These are phyloP conservation scores for Palaemon carinicauda DNA, from an alignment of 1,140 invertebrate species.

Conservation along the genomic window DNA sequence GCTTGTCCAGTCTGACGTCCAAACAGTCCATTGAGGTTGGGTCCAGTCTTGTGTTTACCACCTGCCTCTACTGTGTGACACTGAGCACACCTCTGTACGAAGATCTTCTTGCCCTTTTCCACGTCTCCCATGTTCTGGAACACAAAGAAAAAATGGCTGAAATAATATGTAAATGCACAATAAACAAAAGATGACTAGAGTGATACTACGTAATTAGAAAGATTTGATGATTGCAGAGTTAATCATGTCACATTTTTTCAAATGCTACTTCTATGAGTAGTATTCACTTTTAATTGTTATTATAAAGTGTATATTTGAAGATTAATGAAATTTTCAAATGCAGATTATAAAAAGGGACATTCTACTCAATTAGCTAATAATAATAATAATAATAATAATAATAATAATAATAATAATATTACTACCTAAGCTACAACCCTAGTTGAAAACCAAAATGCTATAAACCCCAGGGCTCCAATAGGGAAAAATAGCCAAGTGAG, in stretches of 20 bases:
- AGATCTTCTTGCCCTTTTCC: slow-evolving; percentile 98
- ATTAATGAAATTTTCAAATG: too few relatives aligned
- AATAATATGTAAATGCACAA: too few relatives aligned
- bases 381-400: not conserved
- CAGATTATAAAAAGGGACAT: not conserved
- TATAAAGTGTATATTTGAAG: too few relatives aligned
- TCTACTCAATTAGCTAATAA: not conserved
- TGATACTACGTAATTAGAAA: not conserved
- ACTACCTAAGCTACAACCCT: too few relatives aligned
- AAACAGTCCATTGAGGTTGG: slow-evolving; percentile 93
- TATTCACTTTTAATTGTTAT: too few relatives aligned
- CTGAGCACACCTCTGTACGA: slow-evolving; percentile 94
- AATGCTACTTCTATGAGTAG: too few relatives aligned
- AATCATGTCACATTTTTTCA: not conserved
- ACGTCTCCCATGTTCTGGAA: slow-evolving; percentile 75
- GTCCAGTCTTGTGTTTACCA: slow-evolving; percentile 97
- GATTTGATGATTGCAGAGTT: not conserved
- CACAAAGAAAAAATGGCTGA: not conserved
- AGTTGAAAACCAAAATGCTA: too few relatives aligned
- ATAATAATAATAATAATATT: not conserved
- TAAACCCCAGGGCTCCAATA: too few relatives aligned
- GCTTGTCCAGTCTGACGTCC: slow-evolving; percentile 97
- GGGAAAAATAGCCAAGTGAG: too few relatives aligned
- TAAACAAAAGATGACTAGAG: too few relatives aligned
- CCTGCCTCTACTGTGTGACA: slow-evolving; percentile 96